Conservation (phyloP, 2,888 invertebrate species). For the Junonia oenone region DNA sequence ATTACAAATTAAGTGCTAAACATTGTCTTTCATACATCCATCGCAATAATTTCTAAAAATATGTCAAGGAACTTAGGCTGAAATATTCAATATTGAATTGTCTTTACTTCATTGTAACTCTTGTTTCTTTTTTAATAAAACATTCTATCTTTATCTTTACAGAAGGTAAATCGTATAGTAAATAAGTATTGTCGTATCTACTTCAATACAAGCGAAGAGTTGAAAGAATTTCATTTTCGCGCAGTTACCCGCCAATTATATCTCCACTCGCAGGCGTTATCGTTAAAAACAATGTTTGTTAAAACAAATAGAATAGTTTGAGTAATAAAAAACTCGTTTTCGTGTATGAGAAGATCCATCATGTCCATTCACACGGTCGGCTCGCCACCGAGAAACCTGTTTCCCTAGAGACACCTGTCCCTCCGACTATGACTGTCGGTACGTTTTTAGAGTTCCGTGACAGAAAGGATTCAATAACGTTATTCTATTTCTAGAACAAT, state of each 20-base stretch:
- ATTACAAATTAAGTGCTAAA: too few relatives aligned
- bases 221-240: neutral
- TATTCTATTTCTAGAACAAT: constrained; percentile 10
- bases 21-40: too few relatives aligned
- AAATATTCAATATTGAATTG: too few relatives aligned
- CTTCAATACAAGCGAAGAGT: neutral
- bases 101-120: too few relatives aligned
- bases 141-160: too few relatives aligned
- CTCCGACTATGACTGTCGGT: constrained; percentile 32
- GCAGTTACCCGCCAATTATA: neutral
- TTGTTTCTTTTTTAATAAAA: too few relatives aligned
- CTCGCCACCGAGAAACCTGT: constrained; percentile 51
- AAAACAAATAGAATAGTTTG: constrained; percentile 21
- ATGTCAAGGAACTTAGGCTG: too few relatives aligned
- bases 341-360: constrained; percentile 59
- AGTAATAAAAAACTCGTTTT: constrained; percentile 49
- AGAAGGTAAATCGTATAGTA: too few relatives aligned
- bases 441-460: constrained; percentile 42
- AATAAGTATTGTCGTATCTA: neutral
- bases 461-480: constrained; percentile 17
- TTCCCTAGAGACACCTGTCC: constrained; percentile 64
- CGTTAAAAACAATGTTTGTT: constrained; percentile 20
- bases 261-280: neutral
- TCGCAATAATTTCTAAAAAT: too few relatives aligned
- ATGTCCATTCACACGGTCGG: constrained; percentile 63